A percentile compares a stretch with the other conserved stretches of the same genome.
Evolutionary conservation across 2,113 vertebrate species (phyloP).

Genomic region (Oxyura jamaicensis): DNA sequence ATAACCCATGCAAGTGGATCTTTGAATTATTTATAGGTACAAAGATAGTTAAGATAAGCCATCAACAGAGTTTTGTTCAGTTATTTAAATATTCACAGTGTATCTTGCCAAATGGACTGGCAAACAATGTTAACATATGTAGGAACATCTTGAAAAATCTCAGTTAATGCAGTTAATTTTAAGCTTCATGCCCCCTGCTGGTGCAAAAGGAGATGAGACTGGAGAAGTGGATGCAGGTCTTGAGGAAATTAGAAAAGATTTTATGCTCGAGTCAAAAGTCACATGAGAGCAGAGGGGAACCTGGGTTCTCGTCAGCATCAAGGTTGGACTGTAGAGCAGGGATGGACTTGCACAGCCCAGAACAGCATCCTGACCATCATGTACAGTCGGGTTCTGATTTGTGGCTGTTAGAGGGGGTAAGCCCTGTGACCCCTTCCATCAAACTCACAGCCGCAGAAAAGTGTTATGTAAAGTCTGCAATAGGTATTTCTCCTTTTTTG

Average conservation of each 20-base stretch:
- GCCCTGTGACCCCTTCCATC: background rate
- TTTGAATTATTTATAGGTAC: background rate
- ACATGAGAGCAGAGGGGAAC: background rate
- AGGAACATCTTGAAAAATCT: background rate
- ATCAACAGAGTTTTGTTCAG: background rate
- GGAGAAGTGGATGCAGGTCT: background rate
- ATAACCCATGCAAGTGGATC: background rate
- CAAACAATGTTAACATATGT: background rate
- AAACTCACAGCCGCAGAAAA: background rate
- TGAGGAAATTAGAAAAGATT: background rate
- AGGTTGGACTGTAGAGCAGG: too few species aligned
- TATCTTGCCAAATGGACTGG: background rate
- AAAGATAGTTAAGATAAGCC: background rate
- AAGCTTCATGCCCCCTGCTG: background rate
- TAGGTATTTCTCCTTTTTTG: background rate
- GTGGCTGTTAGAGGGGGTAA: background rate
- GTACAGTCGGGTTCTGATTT: background rate
- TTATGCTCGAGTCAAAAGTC: background rate
- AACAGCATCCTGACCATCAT: rapidly evolving
- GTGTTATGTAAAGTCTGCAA: rapidly evolving
- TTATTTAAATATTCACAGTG: background rate
- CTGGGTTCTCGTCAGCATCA: rapidly evolving
- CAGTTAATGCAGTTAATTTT: background rate
- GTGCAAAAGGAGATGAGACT: background rate
- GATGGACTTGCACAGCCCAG: background rate